phyloP scores from a whole-genome alignment of 2,797 vertebrate species.

The Echeneis naucrates region DNA sequence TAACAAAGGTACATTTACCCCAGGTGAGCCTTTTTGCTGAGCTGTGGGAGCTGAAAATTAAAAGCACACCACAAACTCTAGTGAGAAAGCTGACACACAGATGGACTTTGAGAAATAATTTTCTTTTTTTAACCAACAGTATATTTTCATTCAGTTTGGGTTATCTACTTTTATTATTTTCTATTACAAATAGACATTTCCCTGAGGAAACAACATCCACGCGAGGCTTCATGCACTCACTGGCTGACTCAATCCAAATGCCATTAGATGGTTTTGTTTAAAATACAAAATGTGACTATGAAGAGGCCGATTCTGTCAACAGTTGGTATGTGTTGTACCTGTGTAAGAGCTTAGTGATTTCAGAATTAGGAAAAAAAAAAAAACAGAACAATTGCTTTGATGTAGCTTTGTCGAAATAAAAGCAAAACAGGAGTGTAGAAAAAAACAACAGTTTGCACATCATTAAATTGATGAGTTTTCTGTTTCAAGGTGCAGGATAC shows the following conservation, averaged over 20 bases:
- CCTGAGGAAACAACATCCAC: slow-evolving; percentile 82
- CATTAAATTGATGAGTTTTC: slow-evolving; percentile 20
- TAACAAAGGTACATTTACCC: slow-evolving; percentile 55
- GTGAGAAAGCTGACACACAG: slow-evolving; percentile 39
- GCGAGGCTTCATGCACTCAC: slow-evolving; percentile 60
- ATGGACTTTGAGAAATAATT: slow-evolving; percentile 36
- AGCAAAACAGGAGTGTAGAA: slow-evolving; percentile 41
- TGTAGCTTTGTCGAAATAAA: slow-evolving; percentile 43
- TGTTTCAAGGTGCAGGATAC: slow-evolving; percentile 46
- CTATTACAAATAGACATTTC: slow-evolving; percentile 76
- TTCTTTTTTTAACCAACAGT: slow-evolving; percentile 35
- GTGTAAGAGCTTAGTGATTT: slow-evolving; percentile 55
- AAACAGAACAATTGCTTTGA: slow-evolving; percentile 48
- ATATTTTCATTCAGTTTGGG: slow-evolving; percentile 56
- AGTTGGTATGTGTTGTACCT: slow-evolving; percentile 70
- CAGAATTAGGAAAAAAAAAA: slow-evolving; percentile 46
- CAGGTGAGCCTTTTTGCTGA: slow-evolving; percentile 38
- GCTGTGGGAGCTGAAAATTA: slow-evolving; percentile 49
- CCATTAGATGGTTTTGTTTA: slow-evolving; percentile 49
- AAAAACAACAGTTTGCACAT: slow-evolving; percentile 38
- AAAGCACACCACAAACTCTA: slow-evolving; percentile 34
- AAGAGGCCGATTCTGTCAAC: slow-evolving; percentile 42
- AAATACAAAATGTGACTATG: slow-evolving; percentile 43
- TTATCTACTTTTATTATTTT: slow-evolving; percentile 67
- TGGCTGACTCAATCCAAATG: slow-evolving; percentile 68